Evolutionary conservation across 2,888 invertebrate genomes (phyloP).

Genomic region (Pseudococcus jackbeardsleyi): DNA sequence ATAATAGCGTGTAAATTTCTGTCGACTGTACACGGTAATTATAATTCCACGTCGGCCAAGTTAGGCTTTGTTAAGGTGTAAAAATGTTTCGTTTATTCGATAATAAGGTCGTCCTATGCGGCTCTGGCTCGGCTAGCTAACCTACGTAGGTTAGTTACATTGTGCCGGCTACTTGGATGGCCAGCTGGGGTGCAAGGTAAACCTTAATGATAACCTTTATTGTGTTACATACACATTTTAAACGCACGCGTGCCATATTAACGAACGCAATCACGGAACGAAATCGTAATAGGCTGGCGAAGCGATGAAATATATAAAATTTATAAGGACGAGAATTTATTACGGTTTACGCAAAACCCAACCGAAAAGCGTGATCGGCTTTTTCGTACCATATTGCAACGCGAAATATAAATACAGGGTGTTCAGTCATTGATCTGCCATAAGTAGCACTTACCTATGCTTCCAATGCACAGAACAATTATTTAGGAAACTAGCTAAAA

Average conservation of each 20-base stretch:
- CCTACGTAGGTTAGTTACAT: neutral
- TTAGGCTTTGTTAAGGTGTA: slow-evolving; percentile 29
- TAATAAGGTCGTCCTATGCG: neutral
- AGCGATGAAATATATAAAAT: slow-evolving; percentile 44
- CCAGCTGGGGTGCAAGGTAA: neutral
- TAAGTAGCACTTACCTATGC: too few relatives aligned
- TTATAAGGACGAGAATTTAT: slow-evolving; percentile 12
- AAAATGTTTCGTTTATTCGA: slow-evolving; percentile 41
- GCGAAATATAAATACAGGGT: neutral
- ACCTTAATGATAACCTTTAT: slow-evolving; percentile 44
- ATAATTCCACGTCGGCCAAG: neutral
- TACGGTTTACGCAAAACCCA: slow-evolving; percentile 28
- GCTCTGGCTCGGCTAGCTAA: neutral
- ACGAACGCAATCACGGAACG: slow-evolving; percentile 41
- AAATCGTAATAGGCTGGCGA: slow-evolving; percentile 21
- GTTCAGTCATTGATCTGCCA: too few relatives aligned
- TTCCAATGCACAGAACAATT: too few relatives aligned
- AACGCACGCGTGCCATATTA: slow-evolving; percentile 41
- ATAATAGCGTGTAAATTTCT: neutral
- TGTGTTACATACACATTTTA: slow-evolving; percentile 27
- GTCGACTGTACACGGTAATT: neutral
- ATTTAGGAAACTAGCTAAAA: too few relatives aligned
- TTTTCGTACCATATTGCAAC: neutral
- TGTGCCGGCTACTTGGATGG: neutral
- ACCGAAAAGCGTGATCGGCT: slow-evolving; percentile 4